phyloP scores from a whole-genome alignment of 2,113 vertebrate species.

The Tenebrosternarchus preto region DNA sequence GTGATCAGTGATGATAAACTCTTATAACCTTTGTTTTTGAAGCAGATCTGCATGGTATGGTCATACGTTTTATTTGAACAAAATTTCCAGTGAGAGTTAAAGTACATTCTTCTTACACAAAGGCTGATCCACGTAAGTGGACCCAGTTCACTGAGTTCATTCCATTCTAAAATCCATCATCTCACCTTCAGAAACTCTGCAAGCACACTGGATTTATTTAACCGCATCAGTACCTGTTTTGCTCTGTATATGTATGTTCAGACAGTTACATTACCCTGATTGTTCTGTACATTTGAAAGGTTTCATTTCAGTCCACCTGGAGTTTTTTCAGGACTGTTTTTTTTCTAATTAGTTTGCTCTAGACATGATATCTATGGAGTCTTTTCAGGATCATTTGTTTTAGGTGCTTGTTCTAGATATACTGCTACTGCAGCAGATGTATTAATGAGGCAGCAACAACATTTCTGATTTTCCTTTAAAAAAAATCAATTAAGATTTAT shows the following conservation, averaged over 20 bases:
- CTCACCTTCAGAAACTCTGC: background rate
- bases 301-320: background rate
- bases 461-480: no score
- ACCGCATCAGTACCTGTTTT: background rate
- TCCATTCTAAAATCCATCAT: background rate
- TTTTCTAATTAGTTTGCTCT: background rate
- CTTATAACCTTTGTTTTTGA: background rate
- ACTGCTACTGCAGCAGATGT: background rate
- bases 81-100: background rate
- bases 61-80: background rate
- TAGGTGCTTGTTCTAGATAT: background rate
- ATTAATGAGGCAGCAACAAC: no score
- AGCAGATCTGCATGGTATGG: background rate
- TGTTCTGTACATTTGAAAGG: background rate
- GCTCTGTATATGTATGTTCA: conserved; percentile 4
- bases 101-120: background rate
- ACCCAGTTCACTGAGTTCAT: background rate
- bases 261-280: background rate
- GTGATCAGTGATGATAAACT: background rate
- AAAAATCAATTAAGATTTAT: no score
- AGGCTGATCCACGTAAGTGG: background rate
- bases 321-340: background rate
- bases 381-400: no score
- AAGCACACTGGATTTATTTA: background rate
- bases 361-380: background rate